phyloP scores from a whole-genome alignment of 2,888 invertebrate species.

The Ornithoptera alexandrae region DNA sequence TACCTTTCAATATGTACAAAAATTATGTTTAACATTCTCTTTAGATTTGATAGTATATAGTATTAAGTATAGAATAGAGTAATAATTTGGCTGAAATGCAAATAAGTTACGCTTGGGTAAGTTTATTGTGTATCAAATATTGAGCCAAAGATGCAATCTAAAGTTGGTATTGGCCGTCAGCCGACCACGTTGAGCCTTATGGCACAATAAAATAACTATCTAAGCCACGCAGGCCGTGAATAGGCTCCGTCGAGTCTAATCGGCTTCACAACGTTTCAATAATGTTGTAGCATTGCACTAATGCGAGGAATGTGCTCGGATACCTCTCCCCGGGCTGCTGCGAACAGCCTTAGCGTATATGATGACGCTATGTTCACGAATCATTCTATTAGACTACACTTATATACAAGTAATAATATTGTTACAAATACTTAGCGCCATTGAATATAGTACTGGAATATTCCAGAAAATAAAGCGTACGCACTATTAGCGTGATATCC shows the following conservation, averaged over 20 bases:
- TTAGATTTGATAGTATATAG: not conserved
- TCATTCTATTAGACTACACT: no score
- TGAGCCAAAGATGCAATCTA: constrained; percentile 19
- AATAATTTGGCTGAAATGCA: not conserved
- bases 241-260: constrained; percentile 17
- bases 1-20: no score
- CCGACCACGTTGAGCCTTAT: constrained; percentile 18
- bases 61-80: not conserved
- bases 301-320: constrained; percentile 33
- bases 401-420: no score
- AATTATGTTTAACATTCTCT: no score
- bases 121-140: constrained; percentile 2
- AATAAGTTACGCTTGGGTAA: constrained; percentile 8
- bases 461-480: no score
- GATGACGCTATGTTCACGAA: not conserved
- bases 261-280: constrained; percentile 29
- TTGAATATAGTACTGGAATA: no score
- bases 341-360: not conserved
- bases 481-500: no score
- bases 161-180: constrained; percentile 16
- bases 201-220: constrained; percentile 33
- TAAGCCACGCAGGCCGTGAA: constrained; percentile 30
- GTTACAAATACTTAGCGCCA: no score
- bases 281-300: constrained; percentile 35
- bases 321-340: constrained; percentile 15